Evolutionary conservation across 1,140 invertebrate genomes (phyloP), one percentile per base, ranked within the genome.

Genomic region (Drosophila seguyi): DNA sequence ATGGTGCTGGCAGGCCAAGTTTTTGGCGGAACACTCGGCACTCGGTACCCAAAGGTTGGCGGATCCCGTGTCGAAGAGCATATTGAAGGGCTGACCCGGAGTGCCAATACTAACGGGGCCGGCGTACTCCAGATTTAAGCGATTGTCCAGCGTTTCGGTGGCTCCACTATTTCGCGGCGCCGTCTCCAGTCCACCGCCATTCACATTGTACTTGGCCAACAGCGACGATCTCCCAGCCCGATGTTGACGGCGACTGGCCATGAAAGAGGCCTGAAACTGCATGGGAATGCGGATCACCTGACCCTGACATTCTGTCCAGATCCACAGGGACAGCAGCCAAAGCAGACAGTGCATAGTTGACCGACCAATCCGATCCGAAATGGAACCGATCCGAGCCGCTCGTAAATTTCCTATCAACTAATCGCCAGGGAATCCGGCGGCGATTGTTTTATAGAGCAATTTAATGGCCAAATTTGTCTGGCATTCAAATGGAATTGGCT

Each of bases 51-150:
- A 83, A 1, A 83, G 52, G 57, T 83, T 78, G 14, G 80, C 68
- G 0, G 80, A 83, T 4, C 79, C 79, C 4, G 75, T 82, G 29
- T 79, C 79, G 14, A 84, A 82, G 3, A 84, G 50, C 62, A 83
- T 81, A 18, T 67, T 67, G 31, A 85, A 85, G 0, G 93, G 93
- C 94, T 99, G 98, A 36, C 96, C 95, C 34, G 99, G 99, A 45
- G 95, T 96, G 66, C 98, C 99, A 93, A 99, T 98, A 0, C 94
- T 93, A 75, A 99, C 99, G 1, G 94, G 94, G n/a, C 99, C 99
- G 93, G 75, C 75, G 38, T 79, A 79, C 48, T 78, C 75, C n/a
- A 79, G 27, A 13, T 79, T 79, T 39, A 72, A 25, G 10, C 75
- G 65, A 31, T 79, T 79, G 22, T 78, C 47, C 36, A 79, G 34